These are phyloP conservation scores for Diadophis punctatus DNA, from an alignment of 2,113 vertebrate species.

Conservation along the genomic window DNA sequence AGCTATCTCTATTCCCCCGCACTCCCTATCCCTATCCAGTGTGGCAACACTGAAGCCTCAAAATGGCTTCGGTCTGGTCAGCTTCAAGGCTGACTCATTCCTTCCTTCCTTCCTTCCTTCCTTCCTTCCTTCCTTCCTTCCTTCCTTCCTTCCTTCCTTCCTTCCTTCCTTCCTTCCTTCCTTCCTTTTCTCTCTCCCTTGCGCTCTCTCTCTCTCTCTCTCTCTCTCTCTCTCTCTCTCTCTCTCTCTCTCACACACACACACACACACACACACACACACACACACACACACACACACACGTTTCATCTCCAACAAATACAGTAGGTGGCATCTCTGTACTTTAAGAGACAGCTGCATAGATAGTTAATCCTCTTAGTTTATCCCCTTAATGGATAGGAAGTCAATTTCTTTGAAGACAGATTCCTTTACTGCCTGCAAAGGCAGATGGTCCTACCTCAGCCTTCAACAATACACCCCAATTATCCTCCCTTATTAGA, in stretches of 20 bases:
- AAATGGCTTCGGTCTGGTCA: no score
- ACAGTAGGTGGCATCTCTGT: background rate
- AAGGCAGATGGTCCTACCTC: background rate
- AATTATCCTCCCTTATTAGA: background rate
- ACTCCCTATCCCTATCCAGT: no score
- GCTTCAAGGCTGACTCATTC: no score
- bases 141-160: background rate
- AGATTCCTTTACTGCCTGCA: background rate
- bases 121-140: background rate
- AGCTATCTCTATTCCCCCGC: no score
- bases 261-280: no score
- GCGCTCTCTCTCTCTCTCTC: no score
- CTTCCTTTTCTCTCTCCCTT: no score
- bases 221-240: background rate
- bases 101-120: no score
- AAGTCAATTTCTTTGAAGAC: background rate
- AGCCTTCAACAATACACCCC: slow-evolving; percentile 1
- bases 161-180: no score
- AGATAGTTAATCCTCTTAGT: background rate
- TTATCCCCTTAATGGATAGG: background rate
- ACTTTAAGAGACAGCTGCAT: background rate
- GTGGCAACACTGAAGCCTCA: no score
- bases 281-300: background rate
- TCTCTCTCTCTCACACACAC: background rate
- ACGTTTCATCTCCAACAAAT: background rate